These are phyloP conservation scores for Mylabris phalerata DNA, from an alignment of 1,140 invertebrate species.

Conservation along the genomic window DNA sequence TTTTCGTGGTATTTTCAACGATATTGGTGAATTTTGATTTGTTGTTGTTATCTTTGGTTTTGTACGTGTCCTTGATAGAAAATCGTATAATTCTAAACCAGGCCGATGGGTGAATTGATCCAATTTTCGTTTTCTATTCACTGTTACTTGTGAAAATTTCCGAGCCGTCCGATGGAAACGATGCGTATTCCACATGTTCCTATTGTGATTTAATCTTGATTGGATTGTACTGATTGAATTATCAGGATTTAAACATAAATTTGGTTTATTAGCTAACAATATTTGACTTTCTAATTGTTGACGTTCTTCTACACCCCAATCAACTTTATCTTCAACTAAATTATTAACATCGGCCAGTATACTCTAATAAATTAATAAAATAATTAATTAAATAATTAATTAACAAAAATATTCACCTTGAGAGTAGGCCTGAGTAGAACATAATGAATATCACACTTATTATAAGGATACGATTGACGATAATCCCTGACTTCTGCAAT, in stretches of 20 bases:
- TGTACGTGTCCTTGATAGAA: slow-evolving; percentile 43
- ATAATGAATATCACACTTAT: slow-evolving; percentile 71
- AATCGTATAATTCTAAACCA: slow-evolving; percentile 66
- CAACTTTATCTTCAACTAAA: slow-evolving; percentile 24
- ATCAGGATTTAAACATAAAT: slow-evolving; percentile 80
- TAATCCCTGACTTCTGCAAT: slow-evolving; percentile 87
- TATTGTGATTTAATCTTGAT: slow-evolving; percentile 65
- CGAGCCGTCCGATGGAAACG: slow-evolving; percentile 65
- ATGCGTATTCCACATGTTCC: slow-evolving; percentile 66
- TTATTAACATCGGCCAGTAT: slow-evolving; percentile 37
- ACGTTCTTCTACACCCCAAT: slow-evolving; percentile 23
- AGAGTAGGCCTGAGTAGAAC: slow-evolving; percentile 82
- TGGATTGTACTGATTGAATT: slow-evolving; percentile 68
- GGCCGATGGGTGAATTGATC: slow-evolving; percentile 74
- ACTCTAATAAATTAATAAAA: slow-evolving; percentile 30
- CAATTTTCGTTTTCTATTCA: slow-evolving; percentile 81
- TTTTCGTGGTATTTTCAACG: slow-evolving; percentile 37
- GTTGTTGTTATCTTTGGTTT: slow-evolving; percentile 16
- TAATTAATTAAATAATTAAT: background rate
- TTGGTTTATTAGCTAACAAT: slow-evolving; percentile 73
- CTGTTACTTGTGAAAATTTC: slow-evolving; percentile 68
- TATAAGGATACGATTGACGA: slow-evolving; percentile 64
- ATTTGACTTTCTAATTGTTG: slow-evolving; percentile 73
- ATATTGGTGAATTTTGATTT: no score
- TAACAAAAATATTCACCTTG: slow-evolving; percentile 48